These are phyloP conservation scores for Thaleichthys pacificus DNA, from an alignment of 2,797 vertebrate species.

Conservation along the genomic window DNA sequence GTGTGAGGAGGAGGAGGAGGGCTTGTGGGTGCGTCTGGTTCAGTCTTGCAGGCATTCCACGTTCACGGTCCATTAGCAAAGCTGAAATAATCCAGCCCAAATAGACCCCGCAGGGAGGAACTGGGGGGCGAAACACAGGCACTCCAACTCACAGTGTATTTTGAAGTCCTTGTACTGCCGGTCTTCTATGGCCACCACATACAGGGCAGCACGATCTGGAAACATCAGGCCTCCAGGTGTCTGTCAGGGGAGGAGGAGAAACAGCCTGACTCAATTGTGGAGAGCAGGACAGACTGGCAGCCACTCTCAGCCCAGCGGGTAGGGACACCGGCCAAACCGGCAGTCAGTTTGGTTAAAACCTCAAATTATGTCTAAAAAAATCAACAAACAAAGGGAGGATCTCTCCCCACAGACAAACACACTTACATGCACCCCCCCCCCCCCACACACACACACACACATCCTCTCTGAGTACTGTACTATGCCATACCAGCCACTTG, in stretches of 20 bases:
- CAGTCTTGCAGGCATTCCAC: background rate
- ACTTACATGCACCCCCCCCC: no score
- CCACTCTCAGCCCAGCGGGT: no score
- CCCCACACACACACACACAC: no score
- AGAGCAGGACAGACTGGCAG: constrained; percentile 63
- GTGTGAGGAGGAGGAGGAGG: constrained; percentile 16
- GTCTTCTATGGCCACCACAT: constrained; percentile 97
- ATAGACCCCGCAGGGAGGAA: background rate
- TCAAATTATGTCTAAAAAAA: no score
- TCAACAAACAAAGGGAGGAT: no score
- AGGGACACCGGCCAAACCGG: no score
- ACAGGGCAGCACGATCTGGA: constrained; percentile 95
- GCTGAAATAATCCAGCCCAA: constrained; percentile 22
- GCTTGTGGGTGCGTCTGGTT: background rate
- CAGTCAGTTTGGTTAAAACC: no score
- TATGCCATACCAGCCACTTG: constrained; percentile 91
- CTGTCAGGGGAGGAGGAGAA: constrained; percentile 69
- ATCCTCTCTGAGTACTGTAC: background rate
- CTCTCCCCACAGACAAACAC: no score
- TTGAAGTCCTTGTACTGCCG: constrained; percentile 99
- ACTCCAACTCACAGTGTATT: constrained; percentile 91
- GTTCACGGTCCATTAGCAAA: constrained; percentile 13
- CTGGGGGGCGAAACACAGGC: background rate
- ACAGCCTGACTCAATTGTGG: no score
- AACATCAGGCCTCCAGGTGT: constrained; percentile 98